These are phyloP conservation scores for Pao palembangensis DNA, from an alignment of 2,113 vertebrate genomes.

Conservation along the genomic window DNA sequence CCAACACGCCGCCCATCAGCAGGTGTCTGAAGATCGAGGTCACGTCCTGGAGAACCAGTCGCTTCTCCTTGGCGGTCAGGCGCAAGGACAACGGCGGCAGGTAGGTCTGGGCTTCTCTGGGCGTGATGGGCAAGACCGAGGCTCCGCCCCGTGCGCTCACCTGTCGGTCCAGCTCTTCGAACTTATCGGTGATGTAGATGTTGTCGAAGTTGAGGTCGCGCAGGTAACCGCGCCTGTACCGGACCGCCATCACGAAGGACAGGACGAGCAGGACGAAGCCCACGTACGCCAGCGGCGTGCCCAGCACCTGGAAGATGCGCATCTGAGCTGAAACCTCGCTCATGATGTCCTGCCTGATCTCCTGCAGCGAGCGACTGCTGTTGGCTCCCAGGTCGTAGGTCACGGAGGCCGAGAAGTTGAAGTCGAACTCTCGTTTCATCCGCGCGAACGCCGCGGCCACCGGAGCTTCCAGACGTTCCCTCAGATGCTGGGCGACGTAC, in stretches of 20 bases:
- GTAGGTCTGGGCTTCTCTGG: slow-evolving; percentile 73
- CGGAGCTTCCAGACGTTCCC: slow-evolving; percentile 50
- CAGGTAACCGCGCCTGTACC: slow-evolving; percentile 80
- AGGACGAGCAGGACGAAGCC: slow-evolving; percentile 67
- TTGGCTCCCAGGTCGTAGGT: slow-evolving; percentile 70
- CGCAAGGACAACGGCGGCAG: slow-evolving; percentile 67
- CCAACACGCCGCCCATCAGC: slow-evolving; percentile 67
- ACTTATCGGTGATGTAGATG: slow-evolving; percentile 78
- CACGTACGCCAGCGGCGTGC: slow-evolving; percentile 64
- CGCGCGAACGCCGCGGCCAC: slow-evolving; percentile 63
- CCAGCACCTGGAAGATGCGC: slow-evolving; percentile 29
- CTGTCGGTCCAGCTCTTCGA: slow-evolving; percentile 74
- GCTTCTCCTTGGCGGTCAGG: slow-evolving; percentile 65
- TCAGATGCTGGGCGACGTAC: slow-evolving; percentile 75
- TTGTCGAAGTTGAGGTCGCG: slow-evolving; percentile 79
- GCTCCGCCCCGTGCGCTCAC: slow-evolving; percentile 55
- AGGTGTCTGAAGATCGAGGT: slow-evolving; percentile 66
- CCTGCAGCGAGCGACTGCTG: slow-evolving; percentile 76
- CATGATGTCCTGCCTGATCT: slow-evolving; percentile 77
- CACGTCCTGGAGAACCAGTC: slow-evolving; percentile 33
- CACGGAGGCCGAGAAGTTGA: slow-evolving; percentile 77
- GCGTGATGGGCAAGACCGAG: slow-evolving; percentile 78
- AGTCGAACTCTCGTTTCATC: slow-evolving; percentile 83
- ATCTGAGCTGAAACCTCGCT: slow-evolving; percentile 64
- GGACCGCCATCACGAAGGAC: slow-evolving; percentile 76